phyloP scores from a whole-genome alignment of 1,140 invertebrate genomes.

The Aplysia californica region DNA sequence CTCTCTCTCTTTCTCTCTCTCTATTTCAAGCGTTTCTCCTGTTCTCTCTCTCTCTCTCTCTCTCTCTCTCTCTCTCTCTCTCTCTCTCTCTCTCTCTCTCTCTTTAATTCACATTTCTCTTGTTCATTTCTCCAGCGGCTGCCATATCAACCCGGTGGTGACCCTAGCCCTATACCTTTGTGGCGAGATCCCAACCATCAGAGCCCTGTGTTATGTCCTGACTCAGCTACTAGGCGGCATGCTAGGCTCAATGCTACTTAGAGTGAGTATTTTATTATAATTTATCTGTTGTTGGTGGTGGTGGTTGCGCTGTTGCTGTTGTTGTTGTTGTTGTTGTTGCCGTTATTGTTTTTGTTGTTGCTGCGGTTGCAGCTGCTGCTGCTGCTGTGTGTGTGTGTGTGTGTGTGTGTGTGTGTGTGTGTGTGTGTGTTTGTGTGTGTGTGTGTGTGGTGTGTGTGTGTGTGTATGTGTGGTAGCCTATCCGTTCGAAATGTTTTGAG shows the following conservation, averaged over 20 bases:
- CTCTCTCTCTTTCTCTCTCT: slow-evolving; percentile 5
- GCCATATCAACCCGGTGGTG: slow-evolving; percentile 67
- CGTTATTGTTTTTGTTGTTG: too few species aligned
- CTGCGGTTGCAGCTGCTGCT: too few species aligned
- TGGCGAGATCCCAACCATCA: slow-evolving; percentile 48
- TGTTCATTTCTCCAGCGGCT: slow-evolving; percentile 58
- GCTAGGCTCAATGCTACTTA: slow-evolving; percentile 55
- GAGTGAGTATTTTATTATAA: slow-evolving; percentile 39
- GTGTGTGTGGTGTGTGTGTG: too few species aligned
- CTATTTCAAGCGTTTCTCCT: too few species aligned
- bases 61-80: not conserved
- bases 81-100: not conserved
- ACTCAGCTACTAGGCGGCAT: slow-evolving; percentile 61
- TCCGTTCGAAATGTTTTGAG: too few species aligned
- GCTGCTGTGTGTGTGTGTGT: too few species aligned
- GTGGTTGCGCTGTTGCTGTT: too few species aligned
- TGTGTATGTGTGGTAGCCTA: too few species aligned
- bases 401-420: too few species aligned
- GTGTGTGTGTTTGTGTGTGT: too few species aligned
- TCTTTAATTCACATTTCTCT: not conserved
- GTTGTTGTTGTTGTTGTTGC: not conserved
- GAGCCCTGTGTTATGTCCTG: slow-evolving; percentile 53
- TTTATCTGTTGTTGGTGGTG: not conserved
- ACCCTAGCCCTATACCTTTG: slow-evolving; percentile 54
- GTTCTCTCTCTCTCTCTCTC: not conserved